Base-by-base conservation (phyloP, 2,113 vertebrate species). In the Passer montanus region DNA sequence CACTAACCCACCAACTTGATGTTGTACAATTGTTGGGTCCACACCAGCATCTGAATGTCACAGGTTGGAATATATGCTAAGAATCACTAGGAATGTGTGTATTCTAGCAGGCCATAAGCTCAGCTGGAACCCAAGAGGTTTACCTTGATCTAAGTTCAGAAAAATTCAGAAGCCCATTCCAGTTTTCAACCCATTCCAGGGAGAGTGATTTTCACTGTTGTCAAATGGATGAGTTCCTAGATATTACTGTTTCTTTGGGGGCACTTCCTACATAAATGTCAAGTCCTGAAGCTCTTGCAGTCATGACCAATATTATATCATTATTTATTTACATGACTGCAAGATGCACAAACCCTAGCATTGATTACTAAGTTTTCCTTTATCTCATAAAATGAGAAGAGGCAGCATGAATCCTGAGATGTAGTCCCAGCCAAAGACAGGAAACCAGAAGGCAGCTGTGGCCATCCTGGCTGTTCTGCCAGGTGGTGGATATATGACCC, bases 131-230 rank as follows among this genome's bases (percentile, higher is more conserved):
- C 16, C 18, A 26, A 24, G 23, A n/a, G 8, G 0, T 1, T 70
- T 67, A 67, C 24, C 15, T 63, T 66, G 13, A 44, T 28, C 28
- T 16, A 15, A 74, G 27, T 39, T 55, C 26, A 27, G 15, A 66
- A 53, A 89, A 84, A 27, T 6, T 43, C 30, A 90, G 73, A 78
- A 74, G 44, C 13, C 21, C 16, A 68, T 59, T 50, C 35, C 44
- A 59, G 16, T 59, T 67, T 67, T 46, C 82, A 76, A 33, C 15
- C 30, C 10, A 13, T 69, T 60, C 53, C 21, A 55, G 8, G 0
- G 0, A 31, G 9, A 3, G 17, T 6, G 0, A 0, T 15, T 66
- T 72, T 46, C 14, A 15, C 67, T 52, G 24, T 10, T 14, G 24
- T 43, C 4, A 6, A 63, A 59, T 8, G 21, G 33, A 19, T 39